A percentile compares a stretch with the other conserved stretches of the same genome.
These are phyloP conservation scores for Monopterus albus DNA, from an alignment of 2,113 vertebrate genomes.

Conservation along the genomic window DNA sequence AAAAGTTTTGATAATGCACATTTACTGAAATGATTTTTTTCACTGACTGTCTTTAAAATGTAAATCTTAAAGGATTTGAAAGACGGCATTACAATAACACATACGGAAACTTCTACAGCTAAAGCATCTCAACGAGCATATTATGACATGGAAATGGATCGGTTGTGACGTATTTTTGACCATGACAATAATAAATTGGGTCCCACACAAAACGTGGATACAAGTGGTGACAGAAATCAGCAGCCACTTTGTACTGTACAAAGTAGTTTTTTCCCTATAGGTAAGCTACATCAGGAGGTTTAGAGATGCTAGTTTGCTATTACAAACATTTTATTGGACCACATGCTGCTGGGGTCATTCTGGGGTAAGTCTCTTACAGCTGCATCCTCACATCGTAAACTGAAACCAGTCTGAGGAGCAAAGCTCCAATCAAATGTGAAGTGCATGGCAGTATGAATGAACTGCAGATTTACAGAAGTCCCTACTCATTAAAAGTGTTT, in stretches of 20 bases:
- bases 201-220: background rate
- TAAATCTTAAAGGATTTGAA: background rate
- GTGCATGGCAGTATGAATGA: constrained; percentile 38
- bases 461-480: constrained; percentile 35
- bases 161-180: background rate
- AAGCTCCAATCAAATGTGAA: constrained; percentile 34
- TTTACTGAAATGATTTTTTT: background rate
- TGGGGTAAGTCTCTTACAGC: constrained; percentile 6
- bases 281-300: background rate
- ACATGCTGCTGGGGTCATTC: too few species aligned
- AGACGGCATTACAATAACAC: background rate
- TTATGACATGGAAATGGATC: background rate
- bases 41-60: background rate
- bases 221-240: constrained; percentile 9
- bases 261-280: background rate
- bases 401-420: constrained; percentile 22
- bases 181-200: background rate
- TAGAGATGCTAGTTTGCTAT: too few species aligned
- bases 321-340: too few species aligned
- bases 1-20: constrained; percentile 13
- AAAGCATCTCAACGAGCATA: background rate
- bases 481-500: constrained; percentile 32
- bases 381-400: constrained; percentile 22
- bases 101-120: background rate
- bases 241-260: background rate